These are phyloP conservation scores for Sebastes miniatus DNA, from an alignment of 2,797 vertebrate genomes.

Conservation along the genomic window DNA sequence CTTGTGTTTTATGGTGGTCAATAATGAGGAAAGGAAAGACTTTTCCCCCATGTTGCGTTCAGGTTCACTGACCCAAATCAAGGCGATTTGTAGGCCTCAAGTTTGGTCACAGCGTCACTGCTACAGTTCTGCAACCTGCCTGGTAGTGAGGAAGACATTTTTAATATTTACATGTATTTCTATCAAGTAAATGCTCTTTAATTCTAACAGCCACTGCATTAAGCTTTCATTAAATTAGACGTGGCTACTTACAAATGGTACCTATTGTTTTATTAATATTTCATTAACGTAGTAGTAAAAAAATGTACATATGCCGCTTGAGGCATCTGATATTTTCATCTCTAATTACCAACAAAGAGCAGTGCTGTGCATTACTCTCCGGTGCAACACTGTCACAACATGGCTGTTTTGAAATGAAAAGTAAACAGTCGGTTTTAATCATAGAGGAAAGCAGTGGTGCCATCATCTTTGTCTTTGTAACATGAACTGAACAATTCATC, in stretches of 20 bases:
- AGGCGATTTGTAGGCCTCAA: constrained; percentile 38
- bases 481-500: constrained; percentile 67
- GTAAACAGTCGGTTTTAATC: constrained; percentile 63
- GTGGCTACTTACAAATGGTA: constrained; percentile 26
- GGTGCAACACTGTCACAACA: constrained; percentile 45
- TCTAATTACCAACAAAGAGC: constrained; percentile 60
- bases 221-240: constrained; percentile 36
- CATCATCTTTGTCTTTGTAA: constrained; percentile 54
- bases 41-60: constrained; percentile 34
- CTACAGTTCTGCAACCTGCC: background rate
- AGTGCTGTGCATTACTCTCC: constrained; percentile 43
- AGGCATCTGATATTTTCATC: constrained; percentile 51
- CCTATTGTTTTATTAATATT: constrained; percentile 60
- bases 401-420: constrained; percentile 57
- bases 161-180: constrained; percentile 11
- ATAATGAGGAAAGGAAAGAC: constrained; percentile 25
- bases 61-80: constrained; percentile 43
- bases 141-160: background rate
- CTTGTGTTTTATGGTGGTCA: constrained; percentile 38
- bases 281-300: constrained; percentile 26
- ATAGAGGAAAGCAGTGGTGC: constrained; percentile 28
- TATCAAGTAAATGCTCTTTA: constrained; percentile 10
- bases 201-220: constrained; percentile 9
- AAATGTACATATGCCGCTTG: constrained; percentile 42
- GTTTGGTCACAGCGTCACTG: constrained; percentile 6